Base-by-base conservation (phyloP, 2,888 invertebrate genomes). In the Agrochola lota region DNA sequence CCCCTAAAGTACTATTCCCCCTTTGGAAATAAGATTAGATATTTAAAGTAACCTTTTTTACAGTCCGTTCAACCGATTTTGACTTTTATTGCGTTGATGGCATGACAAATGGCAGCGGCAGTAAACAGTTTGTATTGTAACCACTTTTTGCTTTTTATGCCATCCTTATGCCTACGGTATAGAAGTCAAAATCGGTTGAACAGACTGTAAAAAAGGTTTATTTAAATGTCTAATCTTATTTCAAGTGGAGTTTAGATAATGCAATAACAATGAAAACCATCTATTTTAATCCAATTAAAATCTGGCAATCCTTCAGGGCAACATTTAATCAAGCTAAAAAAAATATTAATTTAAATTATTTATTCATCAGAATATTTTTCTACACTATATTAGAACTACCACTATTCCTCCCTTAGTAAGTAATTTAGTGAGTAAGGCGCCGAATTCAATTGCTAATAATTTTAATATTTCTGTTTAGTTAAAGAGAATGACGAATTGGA, bases 291-390 rank as follows among this genome's bases (percentile, higher is more conserved):
- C 5, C 17, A 35, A n/a, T 11, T 11, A 20, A 72, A 72, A 75
- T 78, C 79, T 83, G 78, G 85, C 85, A 81, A 85, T 86, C 78
- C 75, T 74, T 76, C 68, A 2, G 30, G 63, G 68, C 62, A 64
- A 77, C 26, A 57, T 67, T 52, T 43, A 69, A 12, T 74, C 43
- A 66, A 26, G 35, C 40, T 67, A 43, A 70, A 70, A 4, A 40
- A 49, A 77, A 73, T 64, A 55, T 67, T 69, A 59, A 69, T 80
- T 80, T 71, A 59, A 71, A 66, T 82, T 71, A 70, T 78, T 87
- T 76, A 71, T 7, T 78, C 62, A 76, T 84, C 57, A 49, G 43
- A 71, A 88, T 91, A 91, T 91, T 91, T 91, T 91, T 90, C 76
- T 91, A 91, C 85, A 85, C 83, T 49, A 78, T 78, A 74, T 74